Evolutionary conservation across 2,888 invertebrate species (phyloP).

Genomic region (Drosophila paramelanica): DNA sequence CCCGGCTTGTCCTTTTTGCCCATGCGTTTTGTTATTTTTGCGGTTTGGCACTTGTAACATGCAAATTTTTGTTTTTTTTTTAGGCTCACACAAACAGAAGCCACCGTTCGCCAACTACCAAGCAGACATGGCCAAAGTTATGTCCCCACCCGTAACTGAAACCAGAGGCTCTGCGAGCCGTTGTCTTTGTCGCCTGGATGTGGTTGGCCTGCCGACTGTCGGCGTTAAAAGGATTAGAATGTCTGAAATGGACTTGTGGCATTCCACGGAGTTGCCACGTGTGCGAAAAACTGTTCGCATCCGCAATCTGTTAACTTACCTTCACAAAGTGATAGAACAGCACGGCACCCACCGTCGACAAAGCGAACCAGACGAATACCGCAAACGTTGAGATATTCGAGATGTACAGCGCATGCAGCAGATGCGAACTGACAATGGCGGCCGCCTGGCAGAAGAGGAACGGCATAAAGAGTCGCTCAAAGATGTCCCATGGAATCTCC

Average conservation of each 20-base stretch:
- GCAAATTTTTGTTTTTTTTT: conserved; percentile 54
- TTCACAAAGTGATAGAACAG: conserved; percentile 94
- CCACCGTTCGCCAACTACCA: conserved; percentile 4
- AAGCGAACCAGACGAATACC: conserved; percentile 91
- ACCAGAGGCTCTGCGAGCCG: conserved; percentile 40
- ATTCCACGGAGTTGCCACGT: conserved; percentile 26
- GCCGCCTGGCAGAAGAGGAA: conserved; percentile 92
- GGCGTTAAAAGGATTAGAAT: conserved; percentile 71
- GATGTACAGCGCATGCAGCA: conserved; percentile 90
- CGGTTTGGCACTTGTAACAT: conserved; percentile 75
- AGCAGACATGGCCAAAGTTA: conserved; percentile 46
- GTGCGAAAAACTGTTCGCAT: conserved; percentile 17
- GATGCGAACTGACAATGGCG: conserved; percentile 90
- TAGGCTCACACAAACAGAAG: conserved; percentile 33
- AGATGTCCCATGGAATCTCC: conserved; percentile 90
- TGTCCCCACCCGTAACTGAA: conserved; percentile 55
- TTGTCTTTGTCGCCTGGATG: conserved; percentile 25
- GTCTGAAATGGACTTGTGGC: conserved; percentile 61
- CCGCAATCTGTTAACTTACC: conserved; percentile 86
- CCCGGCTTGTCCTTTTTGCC: conserved; percentile 30
- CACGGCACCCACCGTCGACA: conserved; percentile 90
- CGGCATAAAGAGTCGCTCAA: conserved; percentile 91
- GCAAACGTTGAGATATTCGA: conserved; percentile 92
- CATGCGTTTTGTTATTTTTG: conserved; percentile 64
- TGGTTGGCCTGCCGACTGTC: conserved; percentile 36